Evolutionary conservation across 2,113 vertebrate species (phyloP).

Genomic region (Platichthys flesus): DNA sequence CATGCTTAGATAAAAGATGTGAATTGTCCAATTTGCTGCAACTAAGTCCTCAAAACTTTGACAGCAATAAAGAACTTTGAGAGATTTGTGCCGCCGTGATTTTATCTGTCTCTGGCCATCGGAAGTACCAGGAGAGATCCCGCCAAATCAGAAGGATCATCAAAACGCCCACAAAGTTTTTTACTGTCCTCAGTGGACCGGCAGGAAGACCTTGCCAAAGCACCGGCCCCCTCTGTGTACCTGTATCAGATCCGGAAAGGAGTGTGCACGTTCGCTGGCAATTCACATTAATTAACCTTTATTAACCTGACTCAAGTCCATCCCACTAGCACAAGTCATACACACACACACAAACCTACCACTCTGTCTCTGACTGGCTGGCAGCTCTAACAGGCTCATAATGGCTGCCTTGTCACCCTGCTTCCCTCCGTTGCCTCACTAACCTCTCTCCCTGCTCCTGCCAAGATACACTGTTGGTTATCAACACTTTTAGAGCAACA

Average conservation of each 20-base stretch:
- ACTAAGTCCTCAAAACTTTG: not conserved
- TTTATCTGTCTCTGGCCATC: not conserved
- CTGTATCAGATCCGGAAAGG: not conserved
- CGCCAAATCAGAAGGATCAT: not conserved
- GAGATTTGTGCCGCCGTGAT: not conserved
- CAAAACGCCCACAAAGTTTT: too few species aligned
- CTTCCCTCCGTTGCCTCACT: slow-evolving; percentile 39
- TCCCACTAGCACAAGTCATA: slow-evolving; percentile 15
- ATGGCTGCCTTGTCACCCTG: slow-evolving; percentile 65
- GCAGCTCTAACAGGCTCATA: slow-evolving; percentile 49
- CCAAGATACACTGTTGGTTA: slow-evolving; percentile 44
- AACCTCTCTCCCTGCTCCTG: slow-evolving; percentile 46
- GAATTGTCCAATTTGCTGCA: too few species aligned
- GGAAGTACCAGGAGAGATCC: not conserved
- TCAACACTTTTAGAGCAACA: slow-evolving; percentile 30
- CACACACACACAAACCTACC: not conserved
- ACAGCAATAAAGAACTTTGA: not conserved
- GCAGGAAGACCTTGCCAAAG: too few species aligned
- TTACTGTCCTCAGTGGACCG: not conserved
- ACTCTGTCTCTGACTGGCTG: slow-evolving; percentile 26
- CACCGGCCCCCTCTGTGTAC: not conserved
- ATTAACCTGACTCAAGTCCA: not conserved
- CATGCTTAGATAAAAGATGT: too few species aligned
- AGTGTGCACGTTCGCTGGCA: not conserved
- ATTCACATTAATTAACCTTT: not conserved